Evolutionary conservation across 2,113 vertebrate genomes (phyloP).

Genomic region (Caloenas nicobarica): DNA sequence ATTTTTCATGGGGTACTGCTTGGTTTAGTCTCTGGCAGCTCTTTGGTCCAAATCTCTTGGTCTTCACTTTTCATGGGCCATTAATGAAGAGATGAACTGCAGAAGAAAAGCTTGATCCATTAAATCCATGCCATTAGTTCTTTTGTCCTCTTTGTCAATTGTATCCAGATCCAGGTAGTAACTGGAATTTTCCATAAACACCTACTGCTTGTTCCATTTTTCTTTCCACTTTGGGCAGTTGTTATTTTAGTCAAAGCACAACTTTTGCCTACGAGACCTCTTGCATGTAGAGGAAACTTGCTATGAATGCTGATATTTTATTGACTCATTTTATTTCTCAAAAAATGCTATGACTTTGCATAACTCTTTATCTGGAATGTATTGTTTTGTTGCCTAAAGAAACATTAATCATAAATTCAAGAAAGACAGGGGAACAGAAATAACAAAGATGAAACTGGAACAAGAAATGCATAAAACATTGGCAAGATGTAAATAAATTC

Average conservation of each 20-base stretch:
- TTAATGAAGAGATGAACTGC: conserved; percentile 64
- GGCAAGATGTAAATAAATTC: conserved; percentile 50
- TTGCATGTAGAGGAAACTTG: background rate
- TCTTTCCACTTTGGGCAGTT: background rate
- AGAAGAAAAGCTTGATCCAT: conserved; percentile 51
- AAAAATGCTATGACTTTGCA: conserved; percentile 9
- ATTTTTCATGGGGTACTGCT: conserved; percentile 57
- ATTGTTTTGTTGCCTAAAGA: conserved; percentile 46
- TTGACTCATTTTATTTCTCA: conserved; percentile 32
- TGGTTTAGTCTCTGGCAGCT: conserved; percentile 55
- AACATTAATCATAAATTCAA: conserved; percentile 60
- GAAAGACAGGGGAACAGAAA: conserved; percentile 31
- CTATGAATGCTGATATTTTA: conserved; percentile 37
- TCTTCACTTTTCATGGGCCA: conserved; percentile 63
- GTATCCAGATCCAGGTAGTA: background rate
- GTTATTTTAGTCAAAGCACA: conserved; percentile 22
- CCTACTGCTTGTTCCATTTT: background rate
- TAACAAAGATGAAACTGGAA: conserved; percentile 42
- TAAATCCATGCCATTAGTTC: conserved; percentile 48
- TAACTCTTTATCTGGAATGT: conserved; percentile 33
- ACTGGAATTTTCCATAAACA: conserved; percentile 49
- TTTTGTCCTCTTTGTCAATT: conserved; percentile 44
- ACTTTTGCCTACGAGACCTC: conserved; percentile 12
- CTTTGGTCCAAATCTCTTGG: conserved; percentile 54
- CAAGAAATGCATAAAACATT: conserved; percentile 55